A percentile compares a stretch with the other conserved stretches of the same genome.
Conservation (phyloP, 2,797 vertebrate genomes). For the Coluber constrictor region DNA sequence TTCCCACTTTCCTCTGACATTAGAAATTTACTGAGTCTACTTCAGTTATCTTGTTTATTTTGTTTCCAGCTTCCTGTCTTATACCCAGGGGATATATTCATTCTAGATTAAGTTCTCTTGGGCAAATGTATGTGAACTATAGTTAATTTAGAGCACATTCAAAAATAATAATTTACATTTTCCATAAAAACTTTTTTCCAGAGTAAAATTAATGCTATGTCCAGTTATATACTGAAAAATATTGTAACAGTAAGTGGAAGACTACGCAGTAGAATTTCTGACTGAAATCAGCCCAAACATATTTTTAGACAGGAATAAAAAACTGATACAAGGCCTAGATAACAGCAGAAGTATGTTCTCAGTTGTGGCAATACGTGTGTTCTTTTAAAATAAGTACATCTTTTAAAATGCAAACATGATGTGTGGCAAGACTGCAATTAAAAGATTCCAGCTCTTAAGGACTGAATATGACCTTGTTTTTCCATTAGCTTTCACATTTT, state of each 20-base stretch:
- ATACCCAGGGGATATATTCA: slow-evolving; percentile 53
- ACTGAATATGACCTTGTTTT: neutral
- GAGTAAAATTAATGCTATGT: slow-evolving; percentile 31
- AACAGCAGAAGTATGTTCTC: neutral
- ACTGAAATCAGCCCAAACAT: slow-evolving; percentile 29
- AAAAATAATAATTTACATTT: slow-evolving; percentile 46
- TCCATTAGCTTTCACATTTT: neutral
- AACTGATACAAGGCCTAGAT: slow-evolving; percentile 7
- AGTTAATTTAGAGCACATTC: slow-evolving; percentile 31
- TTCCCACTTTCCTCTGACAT: slow-evolving; percentile 32
- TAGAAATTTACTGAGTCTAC: slow-evolving; percentile 37
- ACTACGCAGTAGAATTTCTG: slow-evolving; percentile 16
- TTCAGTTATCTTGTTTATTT: slow-evolving; percentile 55
- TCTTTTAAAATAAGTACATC: slow-evolving; percentile 22
- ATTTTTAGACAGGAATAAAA: slow-evolving; percentile 5
- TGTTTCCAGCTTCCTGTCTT: slow-evolving; percentile 59
- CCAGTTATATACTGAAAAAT: slow-evolving; percentile 24
- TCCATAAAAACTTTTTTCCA: slow-evolving; percentile 33
- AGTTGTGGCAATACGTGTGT: slow-evolving; percentile 11
- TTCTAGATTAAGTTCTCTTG: slow-evolving; percentile 43
- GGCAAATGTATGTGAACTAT: slow-evolving; percentile 34
- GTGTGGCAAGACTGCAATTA: neutral
- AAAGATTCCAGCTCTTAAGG: slow-evolving; percentile 2
- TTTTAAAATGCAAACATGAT: neutral
- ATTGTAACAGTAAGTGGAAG: slow-evolving; percentile 27